A percentile compares a stretch with the other conserved stretches of the same genome.
Conservation (phyloP, 1,140 invertebrate genomes). For the Muscidifurax raptorellus region DNA sequence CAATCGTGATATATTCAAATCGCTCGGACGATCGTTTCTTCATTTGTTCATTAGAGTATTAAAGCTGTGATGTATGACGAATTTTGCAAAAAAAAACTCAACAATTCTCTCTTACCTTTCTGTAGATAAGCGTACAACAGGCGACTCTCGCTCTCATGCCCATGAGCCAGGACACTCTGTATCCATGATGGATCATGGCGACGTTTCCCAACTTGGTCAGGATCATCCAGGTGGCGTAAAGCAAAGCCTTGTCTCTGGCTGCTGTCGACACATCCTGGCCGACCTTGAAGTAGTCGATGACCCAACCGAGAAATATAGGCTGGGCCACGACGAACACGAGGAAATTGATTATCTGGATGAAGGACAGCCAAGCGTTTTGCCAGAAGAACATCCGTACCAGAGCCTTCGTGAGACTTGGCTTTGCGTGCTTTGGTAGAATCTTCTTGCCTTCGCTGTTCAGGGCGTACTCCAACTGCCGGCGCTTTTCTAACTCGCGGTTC, state of each 20-base stretch:
- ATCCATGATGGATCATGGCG: constrained; percentile 73
- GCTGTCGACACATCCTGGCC: constrained; percentile 48
- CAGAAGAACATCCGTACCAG: constrained; percentile 72
- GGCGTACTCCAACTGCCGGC: constrained; percentile 63
- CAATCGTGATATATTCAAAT: no score
- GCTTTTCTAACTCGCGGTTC: constrained; percentile 71
- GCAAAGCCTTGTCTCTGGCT: constrained; percentile 63
- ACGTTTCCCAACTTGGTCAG: constrained; percentile 63
- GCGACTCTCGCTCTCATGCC: constrained; percentile 80
- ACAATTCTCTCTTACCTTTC: constrained; percentile 75
- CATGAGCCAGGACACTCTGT: constrained; percentile 71
- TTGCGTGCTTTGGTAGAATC: constrained; percentile 56
- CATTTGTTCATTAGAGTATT: no score
- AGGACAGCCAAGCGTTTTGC: constrained; percentile 69
- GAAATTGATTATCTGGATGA: constrained; percentile 67
- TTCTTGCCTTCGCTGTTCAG: constrained; percentile 72
- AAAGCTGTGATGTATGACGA: no score
- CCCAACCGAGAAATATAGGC: constrained; percentile 75
- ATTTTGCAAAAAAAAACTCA: no score
- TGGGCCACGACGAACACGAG: constrained; percentile 66
- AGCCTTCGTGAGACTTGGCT: constrained; percentile 72
- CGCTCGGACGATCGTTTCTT: no score
- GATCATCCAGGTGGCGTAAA: constrained; percentile 68
- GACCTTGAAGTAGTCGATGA: constrained; percentile 76
- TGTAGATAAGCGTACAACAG: constrained; percentile 78